Evolutionary conservation across 2,888 invertebrate species (phyloP).

Genomic region (Tuta absoluta): DNA sequence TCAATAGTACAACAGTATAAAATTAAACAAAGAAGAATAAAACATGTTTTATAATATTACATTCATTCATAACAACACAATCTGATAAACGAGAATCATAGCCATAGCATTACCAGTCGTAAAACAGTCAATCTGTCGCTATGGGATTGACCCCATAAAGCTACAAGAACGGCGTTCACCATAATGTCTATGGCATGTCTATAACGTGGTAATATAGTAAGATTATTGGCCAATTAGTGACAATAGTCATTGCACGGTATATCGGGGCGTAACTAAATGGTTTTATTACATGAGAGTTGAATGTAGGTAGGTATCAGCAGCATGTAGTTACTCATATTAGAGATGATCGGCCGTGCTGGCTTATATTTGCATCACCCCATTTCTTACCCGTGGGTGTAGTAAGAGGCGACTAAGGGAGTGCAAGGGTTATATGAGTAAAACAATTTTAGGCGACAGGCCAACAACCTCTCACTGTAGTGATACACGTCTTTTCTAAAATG

Average conservation of each 20-base stretch:
- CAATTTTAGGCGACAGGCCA: too few relatives aligned
- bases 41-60: not conserved
- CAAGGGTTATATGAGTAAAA: too few relatives aligned
- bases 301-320: not conserved
- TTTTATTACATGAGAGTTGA: not conserved
- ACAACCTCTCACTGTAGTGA: too few relatives aligned
- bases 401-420: too few relatives aligned
- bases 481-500: too few relatives aligned
- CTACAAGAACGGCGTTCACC: not conserved
- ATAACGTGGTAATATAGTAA: conserved; percentile 13
- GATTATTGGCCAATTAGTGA: conserved; percentile 18
- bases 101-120: conserved; percentile 20
- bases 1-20: too few relatives aligned
- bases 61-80: not conserved
- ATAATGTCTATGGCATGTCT: conserved; percentile 12
- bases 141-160: conserved; percentile 25
- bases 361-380: too few relatives aligned
- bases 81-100: not conserved
- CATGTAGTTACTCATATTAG: not conserved
- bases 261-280: conserved; percentile 4
- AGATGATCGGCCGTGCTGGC: too few relatives aligned
- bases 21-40: too few relatives aligned
- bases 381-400: too few relatives aligned
- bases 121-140: conserved; percentile 28
- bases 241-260: conserved; percentile 3